Percentiles rank a stretch among this genome's conserved stretches.
These are phyloP conservation scores for Heliconius aoede DNA, from an alignment of 2,888 invertebrate species.

Conservation along the genomic window DNA sequence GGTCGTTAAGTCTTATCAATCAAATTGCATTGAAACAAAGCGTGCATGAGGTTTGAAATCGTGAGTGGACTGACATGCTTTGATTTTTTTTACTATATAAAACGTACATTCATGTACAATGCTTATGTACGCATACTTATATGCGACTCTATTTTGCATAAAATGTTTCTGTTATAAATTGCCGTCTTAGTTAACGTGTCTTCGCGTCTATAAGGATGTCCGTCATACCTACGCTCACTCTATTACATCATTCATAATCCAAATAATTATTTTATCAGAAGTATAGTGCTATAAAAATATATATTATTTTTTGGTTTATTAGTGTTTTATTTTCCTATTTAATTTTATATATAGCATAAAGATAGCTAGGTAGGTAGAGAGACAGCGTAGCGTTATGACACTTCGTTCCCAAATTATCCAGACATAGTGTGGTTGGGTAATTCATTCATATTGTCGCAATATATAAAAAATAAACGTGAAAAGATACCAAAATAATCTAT, in stretches of 20 bases:
- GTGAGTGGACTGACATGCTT: neutral
- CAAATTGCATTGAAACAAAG: neutral
- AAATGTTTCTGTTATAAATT: slow-evolving; percentile 73
- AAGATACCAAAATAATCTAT: no score
- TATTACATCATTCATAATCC: slow-evolving; percentile 54
- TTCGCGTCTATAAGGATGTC: slow-evolving; percentile 79
- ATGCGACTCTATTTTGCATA: slow-evolving; percentile 45
- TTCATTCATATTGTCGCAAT: no score
- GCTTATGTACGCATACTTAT: no score
- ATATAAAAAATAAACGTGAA: no score
- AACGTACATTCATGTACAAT: neutral
- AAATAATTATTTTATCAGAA: slow-evolving; percentile 41
- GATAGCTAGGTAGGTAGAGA: neutral
- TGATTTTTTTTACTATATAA: neutral
- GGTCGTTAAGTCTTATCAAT: neutral
- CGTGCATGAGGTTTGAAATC: neutral
- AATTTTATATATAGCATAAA: no score
- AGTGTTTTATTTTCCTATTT: no score
- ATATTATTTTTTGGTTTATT: no score
- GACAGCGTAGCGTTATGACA: neutral
- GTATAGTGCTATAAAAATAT: slow-evolving; percentile 4
- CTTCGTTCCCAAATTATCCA: neutral
- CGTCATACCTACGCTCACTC: slow-evolving; percentile 66
- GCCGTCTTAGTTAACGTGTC: slow-evolving; percentile 69
- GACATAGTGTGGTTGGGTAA: neutral